A percentile compares a stretch with the other conserved stretches of the same genome.
These are phyloP conservation scores for Babyrousa celebensis DNA, from an alignment of 2,797 vertebrate species.

Conservation along the genomic window DNA sequence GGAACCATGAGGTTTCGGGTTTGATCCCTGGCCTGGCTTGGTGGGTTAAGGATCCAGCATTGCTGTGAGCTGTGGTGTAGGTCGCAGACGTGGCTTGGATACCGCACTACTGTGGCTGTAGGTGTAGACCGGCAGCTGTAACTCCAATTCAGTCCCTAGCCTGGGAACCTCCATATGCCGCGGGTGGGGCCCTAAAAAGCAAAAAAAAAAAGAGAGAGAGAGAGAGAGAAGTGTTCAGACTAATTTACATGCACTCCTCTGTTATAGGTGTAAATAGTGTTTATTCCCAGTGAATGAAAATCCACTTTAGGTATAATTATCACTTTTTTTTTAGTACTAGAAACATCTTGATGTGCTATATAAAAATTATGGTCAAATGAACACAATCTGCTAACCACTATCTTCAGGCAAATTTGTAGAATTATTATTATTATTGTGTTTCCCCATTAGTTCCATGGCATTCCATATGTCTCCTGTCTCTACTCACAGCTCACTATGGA, in stretches of 20 bases:
- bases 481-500: background rate
- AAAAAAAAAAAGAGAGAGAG: background rate
- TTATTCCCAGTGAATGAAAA: slow-evolving; percentile 60
- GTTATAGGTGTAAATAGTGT: background rate
- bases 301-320: slow-evolving; percentile 33
- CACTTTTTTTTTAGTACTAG: slow-evolving; percentile 46
- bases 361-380: slow-evolving; percentile 56
- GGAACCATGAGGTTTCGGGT: no score
- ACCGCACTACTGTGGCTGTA: no score
- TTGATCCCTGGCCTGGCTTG: no score
- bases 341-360: slow-evolving; percentile 73
- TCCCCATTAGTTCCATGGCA: background rate
- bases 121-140: no score
- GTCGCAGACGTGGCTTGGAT: no score
- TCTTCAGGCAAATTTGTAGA: slow-evolving; percentile 26
- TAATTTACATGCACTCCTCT: background rate
- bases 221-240: background rate
- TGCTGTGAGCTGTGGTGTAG: no score
- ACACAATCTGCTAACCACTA: slow-evolving; percentile 57
- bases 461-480: slow-evolving; percentile 61
- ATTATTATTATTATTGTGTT: background rate
- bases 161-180: no score
- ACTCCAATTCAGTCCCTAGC: no score
- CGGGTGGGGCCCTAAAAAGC: no score
- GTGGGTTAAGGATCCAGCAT: no score